Evolutionary conservation across 2,888 invertebrate species (phyloP), one percentile per base, ranked within the genome.

Genomic region (Spilarctia lutea): DNA sequence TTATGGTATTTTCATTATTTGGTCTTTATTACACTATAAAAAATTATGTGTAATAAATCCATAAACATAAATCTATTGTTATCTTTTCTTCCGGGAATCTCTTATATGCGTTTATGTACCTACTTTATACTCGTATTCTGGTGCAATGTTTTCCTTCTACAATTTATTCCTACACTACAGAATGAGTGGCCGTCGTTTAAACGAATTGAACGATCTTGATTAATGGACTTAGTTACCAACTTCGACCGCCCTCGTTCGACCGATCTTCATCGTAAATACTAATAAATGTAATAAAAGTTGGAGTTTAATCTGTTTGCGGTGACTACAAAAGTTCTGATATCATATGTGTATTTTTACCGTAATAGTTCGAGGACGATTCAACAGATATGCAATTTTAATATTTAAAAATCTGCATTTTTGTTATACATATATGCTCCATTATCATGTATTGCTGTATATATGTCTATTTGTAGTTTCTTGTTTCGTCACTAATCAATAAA

Each of bases 161-260:
- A 76, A 75, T 77, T 85, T 77, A 76, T 76, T 75, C 78, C n/a
- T 76, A 75, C 73, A 66, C 76, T 75, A 74, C 83, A 80, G 30
- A 82, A 82, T 79, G 69, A 81, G 72, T 73, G 56, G 72, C 73
- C 67, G 70, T 74, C 75, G 73, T 82, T 76, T 35, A 69, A 76
- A 78, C 73, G 65, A 67, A 76, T 71, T 77, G 71, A 73, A 71
- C 74, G 72, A 85, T 80, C 83, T 81, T 82, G 86, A 85, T 85
- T 85, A 85, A 81, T 86, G 80, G 78, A 71, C 72, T 74, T 80
- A 77, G 84, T 86, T 80, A 80, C 78, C 79, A 77, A 78, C 79
- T 84, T 79, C 67, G 71, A 72, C 76, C 72, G 72, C 72, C 76
- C 68, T 78, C 71, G 70, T 79, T 74, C 77, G 45, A 75, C 72